These are phyloP conservation scores for Auanema sp. DNA, from an alignment of 2,888 invertebrate species.

Conservation along the genomic window DNA sequence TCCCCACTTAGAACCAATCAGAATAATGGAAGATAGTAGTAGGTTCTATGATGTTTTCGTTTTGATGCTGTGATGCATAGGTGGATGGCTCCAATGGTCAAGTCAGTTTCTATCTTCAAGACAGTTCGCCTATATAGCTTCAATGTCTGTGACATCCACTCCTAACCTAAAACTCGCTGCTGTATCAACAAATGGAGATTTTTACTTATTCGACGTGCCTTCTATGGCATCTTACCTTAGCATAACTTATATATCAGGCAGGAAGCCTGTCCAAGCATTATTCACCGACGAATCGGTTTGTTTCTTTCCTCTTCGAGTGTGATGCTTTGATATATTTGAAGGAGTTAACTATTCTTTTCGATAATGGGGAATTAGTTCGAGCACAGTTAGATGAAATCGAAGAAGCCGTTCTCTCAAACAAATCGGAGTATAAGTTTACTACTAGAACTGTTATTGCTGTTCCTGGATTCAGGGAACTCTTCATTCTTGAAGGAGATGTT, in stretches of 20 bases:
- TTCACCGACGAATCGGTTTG: conserved; percentile 36
- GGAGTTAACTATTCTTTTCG: conserved; percentile 41
- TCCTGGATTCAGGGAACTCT: conserved; percentile 37
- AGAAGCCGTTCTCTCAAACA: conserved; percentile 14
- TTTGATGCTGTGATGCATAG: not conserved
- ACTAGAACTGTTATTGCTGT: conserved; percentile 31
- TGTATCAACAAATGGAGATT: conserved; percentile 34
- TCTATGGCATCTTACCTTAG: conserved; percentile 21
- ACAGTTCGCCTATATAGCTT: conserved; percentile 23
- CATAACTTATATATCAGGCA: conserved; percentile 30
- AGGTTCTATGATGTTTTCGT: not conserved
- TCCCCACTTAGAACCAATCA: conserved; percentile 33
- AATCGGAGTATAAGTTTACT: conserved; percentile 21
- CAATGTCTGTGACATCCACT: conserved; percentile 26
- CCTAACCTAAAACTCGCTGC: conserved; percentile 19
- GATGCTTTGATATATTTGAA: conserved; percentile 14
- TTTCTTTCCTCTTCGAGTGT: not conserved
- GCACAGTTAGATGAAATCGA: conserved; percentile 25
- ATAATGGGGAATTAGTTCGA: conserved; percentile 34
- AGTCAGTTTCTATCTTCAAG: no score
- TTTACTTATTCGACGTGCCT: conserved; percentile 36
- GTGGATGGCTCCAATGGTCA: no score
- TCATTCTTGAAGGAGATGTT: conserved; percentile 33
- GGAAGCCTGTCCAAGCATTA: conserved; percentile 31
- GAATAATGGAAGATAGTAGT: conserved; percentile 21